Evolutionary conservation across 2,113 vertebrate species (phyloP).

Genomic region (Lates calcarifer): DNA sequence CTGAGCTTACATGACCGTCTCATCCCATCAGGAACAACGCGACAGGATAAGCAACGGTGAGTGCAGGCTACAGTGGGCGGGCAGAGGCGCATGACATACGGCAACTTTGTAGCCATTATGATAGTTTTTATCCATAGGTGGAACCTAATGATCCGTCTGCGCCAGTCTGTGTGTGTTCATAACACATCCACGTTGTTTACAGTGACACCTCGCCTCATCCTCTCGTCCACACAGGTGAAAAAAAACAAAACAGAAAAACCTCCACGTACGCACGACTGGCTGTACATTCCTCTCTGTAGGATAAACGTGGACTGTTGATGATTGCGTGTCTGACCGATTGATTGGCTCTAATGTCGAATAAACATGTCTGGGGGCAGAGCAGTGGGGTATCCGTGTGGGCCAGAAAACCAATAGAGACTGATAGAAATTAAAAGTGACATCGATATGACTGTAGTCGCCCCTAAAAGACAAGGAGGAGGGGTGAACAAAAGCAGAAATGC

Average conservation of each 20-base stretch:
- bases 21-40: conserved; percentile 57
- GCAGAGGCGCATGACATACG: conserved; percentile 60
- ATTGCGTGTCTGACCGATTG: conserved; percentile 35
- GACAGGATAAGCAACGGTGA: conserved; percentile 66
- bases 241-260: conserved; percentile 34
- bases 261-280: conserved; percentile 70
- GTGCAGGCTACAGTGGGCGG: conserved; percentile 62
- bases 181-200: conserved; percentile 38
- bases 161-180: background rate
- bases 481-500: conserved; percentile 70
- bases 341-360: conserved; percentile 20
- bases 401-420: background rate
- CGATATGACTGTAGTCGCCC: conserved; percentile 47
- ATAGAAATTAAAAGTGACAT: conserved; percentile 37
- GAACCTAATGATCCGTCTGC: conserved; percentile 17
- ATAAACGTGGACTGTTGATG: conserved; percentile 69
- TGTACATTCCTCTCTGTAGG: conserved; percentile 50
- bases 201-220: background rate
- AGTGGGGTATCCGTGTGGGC: background rate
- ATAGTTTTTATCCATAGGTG: conserved; percentile 21
- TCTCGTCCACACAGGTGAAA: conserved; percentile 42
- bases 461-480: conserved; percentile 54
- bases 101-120: conserved; percentile 72
- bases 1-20: conserved; percentile 61
- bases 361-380: background rate